A percentile compares a stretch with the other conserved stretches of the same genome.
Evolutionary conservation across 2,797 vertebrate genomes (phyloP).

Genomic region (Amazona ochrocephala): DNA sequence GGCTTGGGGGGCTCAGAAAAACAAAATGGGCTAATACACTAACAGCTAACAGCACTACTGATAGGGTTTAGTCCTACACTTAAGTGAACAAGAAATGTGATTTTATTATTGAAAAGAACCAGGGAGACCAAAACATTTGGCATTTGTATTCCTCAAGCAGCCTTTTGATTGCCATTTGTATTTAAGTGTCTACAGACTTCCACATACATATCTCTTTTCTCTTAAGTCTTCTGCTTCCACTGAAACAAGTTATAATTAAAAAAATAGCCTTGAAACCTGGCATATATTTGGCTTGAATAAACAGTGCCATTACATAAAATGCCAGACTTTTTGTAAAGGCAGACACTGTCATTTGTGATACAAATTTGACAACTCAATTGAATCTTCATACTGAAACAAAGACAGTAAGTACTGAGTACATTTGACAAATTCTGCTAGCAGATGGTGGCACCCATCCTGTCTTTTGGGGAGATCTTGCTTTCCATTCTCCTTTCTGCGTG

Average conservation of each 20-base stretch:
- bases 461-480: not conserved
- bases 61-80: not conserved
- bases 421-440: constrained; percentile 15
- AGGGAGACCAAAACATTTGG: not conserved
- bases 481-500: not conserved
- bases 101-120: not conserved
- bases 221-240: constrained; percentile 14
- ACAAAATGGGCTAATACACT: not conserved
- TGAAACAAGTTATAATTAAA: constrained; percentile 50
- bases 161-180: constrained; percentile 24
- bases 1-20: not conserved
- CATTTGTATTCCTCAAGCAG: constrained; percentile 3
- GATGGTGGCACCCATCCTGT: not conserved
- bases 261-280: constrained; percentile 49
- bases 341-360: constrained; percentile 17
- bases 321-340: not conserved
- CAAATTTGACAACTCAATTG: constrained; percentile 10
- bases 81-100: not conserved
- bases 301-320: constrained; percentile 36
- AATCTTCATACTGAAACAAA: constrained; percentile 12
- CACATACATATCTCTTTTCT: constrained; percentile 6
- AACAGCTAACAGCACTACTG: not conserved
- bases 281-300: constrained; percentile 60
- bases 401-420: not conserved
- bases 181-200: constrained; percentile 13